Evolutionary conservation across 2,113 vertebrate species (phyloP).

Genomic region (Eudorcas thomsonii): DNA sequence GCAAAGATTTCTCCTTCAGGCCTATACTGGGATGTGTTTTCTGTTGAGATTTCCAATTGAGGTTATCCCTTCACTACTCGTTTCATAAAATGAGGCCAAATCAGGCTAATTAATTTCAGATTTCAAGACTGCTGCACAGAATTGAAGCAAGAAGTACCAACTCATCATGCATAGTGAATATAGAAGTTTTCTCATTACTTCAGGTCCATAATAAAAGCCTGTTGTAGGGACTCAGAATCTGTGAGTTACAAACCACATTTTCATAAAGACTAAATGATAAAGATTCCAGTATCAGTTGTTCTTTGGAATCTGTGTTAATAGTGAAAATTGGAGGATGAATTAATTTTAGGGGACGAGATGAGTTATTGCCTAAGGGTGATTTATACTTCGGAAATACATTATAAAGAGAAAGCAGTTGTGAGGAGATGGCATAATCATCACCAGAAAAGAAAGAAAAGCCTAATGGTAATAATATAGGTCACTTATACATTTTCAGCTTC

Average conservation of each 20-base stretch:
- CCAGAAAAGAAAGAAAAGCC: neutral
- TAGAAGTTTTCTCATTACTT: neutral
- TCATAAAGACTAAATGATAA: neutral
- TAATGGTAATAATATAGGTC: neutral
- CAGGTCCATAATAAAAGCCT: slow-evolving; percentile 1
- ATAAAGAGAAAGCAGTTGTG: neutral
- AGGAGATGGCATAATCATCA: neutral
- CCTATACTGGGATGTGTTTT: neutral
- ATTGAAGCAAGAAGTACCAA: neutral
- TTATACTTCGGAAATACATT: slow-evolving; percentile 10
- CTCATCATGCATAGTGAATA: neutral
- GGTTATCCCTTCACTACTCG: neutral
- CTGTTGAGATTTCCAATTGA: neutral
- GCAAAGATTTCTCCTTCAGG: neutral
- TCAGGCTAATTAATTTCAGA: neutral
- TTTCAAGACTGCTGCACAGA: neutral
- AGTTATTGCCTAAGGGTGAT: neutral
- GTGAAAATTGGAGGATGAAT: neutral
- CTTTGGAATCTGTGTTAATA: slow-evolving; percentile 4
- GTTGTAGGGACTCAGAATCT: neutral
- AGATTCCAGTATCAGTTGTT: neutral
- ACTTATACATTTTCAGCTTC: neutral
- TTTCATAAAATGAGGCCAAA: neutral
- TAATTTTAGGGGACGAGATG: neutral
- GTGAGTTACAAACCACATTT: slow-evolving; percentile 30